Evolutionary conservation across 2,113 vertebrate species (phyloP).

Genomic region (Andinoacara biseriatus): DNA sequence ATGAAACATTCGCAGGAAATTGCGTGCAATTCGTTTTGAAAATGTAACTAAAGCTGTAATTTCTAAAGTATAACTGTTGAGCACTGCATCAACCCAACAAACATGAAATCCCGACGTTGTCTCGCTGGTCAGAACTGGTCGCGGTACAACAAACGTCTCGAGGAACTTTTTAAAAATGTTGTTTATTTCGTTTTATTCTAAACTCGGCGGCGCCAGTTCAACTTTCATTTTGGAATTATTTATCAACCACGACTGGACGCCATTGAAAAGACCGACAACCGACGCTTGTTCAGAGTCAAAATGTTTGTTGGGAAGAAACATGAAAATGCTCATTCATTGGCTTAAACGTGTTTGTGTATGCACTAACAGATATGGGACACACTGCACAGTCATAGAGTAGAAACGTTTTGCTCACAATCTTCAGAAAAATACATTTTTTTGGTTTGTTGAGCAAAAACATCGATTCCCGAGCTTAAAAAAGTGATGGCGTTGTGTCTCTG

Average conservation of each 20-base stretch:
- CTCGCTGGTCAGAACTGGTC: not conserved
- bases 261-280: not conserved
- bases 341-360: accelerated
- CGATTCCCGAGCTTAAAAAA: too few relatives aligned
- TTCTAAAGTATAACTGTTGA: too few relatives aligned
- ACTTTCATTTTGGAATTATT: too few relatives aligned
- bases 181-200: not conserved
- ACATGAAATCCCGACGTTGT: not conserved
- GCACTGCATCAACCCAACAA: too few relatives aligned
- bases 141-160: not conserved
- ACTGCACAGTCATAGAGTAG: not conserved
- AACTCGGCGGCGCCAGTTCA: too few relatives aligned
- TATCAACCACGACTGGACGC: not conserved
- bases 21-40: not conserved
- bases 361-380: accelerated
- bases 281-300: not conserved
- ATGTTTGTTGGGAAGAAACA: not conserved
- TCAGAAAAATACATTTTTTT: too few relatives aligned
- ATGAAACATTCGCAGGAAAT: not conserved
- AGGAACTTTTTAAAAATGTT: not conserved
- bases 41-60: accelerated
- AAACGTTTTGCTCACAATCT: not conserved
- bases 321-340: not conserved
- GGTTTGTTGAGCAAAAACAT: too few relatives aligned
- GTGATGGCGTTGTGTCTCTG: too few relatives aligned